Base-by-base conservation (phyloP, 1,140 invertebrate genomes). In the Diabrotica virgifera region DNA sequence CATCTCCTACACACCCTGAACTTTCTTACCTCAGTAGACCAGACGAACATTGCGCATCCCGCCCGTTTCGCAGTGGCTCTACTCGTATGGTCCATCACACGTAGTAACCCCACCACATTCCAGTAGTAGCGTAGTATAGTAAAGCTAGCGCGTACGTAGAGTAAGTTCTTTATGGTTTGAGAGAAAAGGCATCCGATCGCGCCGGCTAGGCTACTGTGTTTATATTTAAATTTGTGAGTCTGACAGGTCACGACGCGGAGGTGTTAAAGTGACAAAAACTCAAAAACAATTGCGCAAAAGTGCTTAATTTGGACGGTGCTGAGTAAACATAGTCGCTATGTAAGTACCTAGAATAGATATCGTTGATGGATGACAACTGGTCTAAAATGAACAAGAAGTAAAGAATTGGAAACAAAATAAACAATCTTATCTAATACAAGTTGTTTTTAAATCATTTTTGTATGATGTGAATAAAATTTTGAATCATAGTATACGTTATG, bases 41-140 rank as follows among this genome's bases (percentile, higher is more conserved):
- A 64, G 62, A 8, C 36, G 38, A 61, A 36, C 72, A 14, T 35
- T 59, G 11, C 9, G 5, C 24, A 8, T 52, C 7, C 12, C 12
- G 66, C 62, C 62, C 52, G 55, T 53, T 51, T 38, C 6, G 9
- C 24, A 9, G 46, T 13, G 0, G 7, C 35, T n/a, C 11, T 35
- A 12, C 61, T n/a, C 8, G 11, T 13, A 24, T 68, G 73, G 66
- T 64, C 64, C 13, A 62, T 64, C 68, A 61, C 37, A 60, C 70
- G 72, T 75, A 75, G 73, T 75, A 75, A 67, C 72, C 73, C 73
- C 73, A 60, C 68, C 71, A 70, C 66, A 71, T 70, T 72, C 70
- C 70, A 60, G 54, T 72, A 70, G 70, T 71, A 72, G 65, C 70
- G 71, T 73, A 71, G 70, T 73, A 73, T 62, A 24, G 67, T 40